Evolutionary conservation across 2,888 invertebrate species (phyloP), one percentile per base, ranked within the genome.

Genomic region (Phorcus lineatus): DNA sequence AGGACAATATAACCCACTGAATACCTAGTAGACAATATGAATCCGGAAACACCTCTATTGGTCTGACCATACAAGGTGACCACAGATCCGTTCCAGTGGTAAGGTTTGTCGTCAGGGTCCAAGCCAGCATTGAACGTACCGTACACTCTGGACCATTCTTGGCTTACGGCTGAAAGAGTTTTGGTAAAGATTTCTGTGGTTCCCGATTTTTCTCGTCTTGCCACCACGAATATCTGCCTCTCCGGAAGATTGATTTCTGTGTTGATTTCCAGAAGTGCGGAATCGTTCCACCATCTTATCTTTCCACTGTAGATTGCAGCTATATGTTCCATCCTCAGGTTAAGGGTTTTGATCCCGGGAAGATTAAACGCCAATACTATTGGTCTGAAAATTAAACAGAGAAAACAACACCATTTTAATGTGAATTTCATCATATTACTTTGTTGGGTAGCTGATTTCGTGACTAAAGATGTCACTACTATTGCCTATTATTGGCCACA

Each of bases 281-380:
- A 54, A 74, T 92, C 86, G 80, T 91, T 88, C 92, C 92, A 92
- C 62, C 36, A 81, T 2, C 31, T 80, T 70, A 88, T 82, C 3
- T 87, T 88, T 0, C 92, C 92, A 75, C 90, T 90, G 83, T 90
- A 92, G 19, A 92, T 92, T 6, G 88, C 91, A 6, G 89, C 90
- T 7, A 91, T n/a, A 7, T 83, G 83, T 9, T 88, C 87, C 28
- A 87, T 76, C 17, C 86, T 86, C 1, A 92, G 83, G 31, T 84
- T 86, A 11, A 92, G 82, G 0, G 53, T 13, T 0, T 52, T 16
- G 0, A 90, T 53, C 2, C 85, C 86, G 0, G 88, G 89, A 0
- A 92, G 47, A 83, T 91, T 90, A 80, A 85, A 91, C 0, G 86
- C 90, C 11, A 92, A 47, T 0, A 90, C 91, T 2, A 91, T 83